Percentiles rank a stretch among this genome's conserved stretches.
phyloP scores from a whole-genome alignment of 2,888 invertebrate species.

The Drosophila fungiperda region DNA sequence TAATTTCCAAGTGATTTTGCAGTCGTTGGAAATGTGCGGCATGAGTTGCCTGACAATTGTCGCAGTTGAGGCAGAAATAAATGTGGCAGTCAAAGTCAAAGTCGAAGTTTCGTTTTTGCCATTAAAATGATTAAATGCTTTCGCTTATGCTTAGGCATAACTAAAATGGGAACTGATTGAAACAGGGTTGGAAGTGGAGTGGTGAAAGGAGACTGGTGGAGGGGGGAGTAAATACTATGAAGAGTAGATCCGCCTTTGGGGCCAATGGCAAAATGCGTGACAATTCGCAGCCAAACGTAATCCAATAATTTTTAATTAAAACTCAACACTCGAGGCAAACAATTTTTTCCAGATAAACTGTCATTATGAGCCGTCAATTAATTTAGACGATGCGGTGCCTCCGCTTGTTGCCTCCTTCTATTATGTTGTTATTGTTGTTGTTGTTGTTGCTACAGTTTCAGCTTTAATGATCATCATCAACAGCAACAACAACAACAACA shows the following conservation, averaged over 20 bases:
- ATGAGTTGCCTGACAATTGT: constrained; percentile 72
- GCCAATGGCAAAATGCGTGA: constrained; percentile 61
- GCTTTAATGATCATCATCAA: constrained; percentile 80
- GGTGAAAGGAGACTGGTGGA: background rate
- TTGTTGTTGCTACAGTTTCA: constrained; percentile 41
- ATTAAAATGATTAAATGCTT: constrained; percentile 84
- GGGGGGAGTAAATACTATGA: background rate
- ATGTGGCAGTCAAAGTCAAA: constrained; percentile 8
- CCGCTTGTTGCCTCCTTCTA: constrained; percentile 24
- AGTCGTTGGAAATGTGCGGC: constrained; percentile 29
- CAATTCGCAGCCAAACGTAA: constrained; percentile 69
- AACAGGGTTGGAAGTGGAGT: constrained; percentile 9
- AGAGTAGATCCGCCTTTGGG: constrained; percentile 2
- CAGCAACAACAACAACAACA: constrained; percentile 54
- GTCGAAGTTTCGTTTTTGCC: constrained; percentile 55
- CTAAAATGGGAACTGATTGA: constrained; percentile 63
- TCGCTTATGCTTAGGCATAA: constrained; percentile 83
- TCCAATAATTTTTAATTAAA: constrained; percentile 81
- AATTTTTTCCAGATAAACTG: constrained; percentile 81
- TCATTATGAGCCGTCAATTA: constrained; percentile 82
- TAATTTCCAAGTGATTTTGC: constrained; percentile 15
- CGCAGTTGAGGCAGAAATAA: background rate
- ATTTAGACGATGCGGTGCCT: constrained; percentile 69
- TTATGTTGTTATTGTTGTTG: constrained; percentile 17
- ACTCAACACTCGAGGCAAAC: constrained; percentile 81